Base-by-base conservation (phyloP, 2,797 vertebrate genomes). In the Cynopterus sphinx region DNA sequence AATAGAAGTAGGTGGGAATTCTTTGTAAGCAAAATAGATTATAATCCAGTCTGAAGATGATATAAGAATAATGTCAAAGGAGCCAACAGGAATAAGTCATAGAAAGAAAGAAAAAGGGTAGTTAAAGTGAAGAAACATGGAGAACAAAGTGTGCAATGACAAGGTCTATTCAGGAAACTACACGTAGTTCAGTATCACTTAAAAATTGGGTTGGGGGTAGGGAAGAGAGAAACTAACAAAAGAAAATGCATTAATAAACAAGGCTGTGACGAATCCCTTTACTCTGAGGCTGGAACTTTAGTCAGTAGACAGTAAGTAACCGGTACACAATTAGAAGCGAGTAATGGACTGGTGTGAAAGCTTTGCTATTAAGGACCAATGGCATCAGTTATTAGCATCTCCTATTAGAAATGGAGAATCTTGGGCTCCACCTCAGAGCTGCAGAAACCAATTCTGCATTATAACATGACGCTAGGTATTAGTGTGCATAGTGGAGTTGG, bases 261-360 rank as follows among this genome's bases (percentile, higher is more conserved):
- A 51, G 65, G 15, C 24, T 78, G n/a, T 55, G 75, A 63, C 0
- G 12, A 53, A 70, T 15, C 53, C 21, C 26, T 13, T 70, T 83
- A 55, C 26, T 70, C 59, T 55, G 75, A 87, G 74, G 49, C 43
- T n/a, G 19, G 41, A 43, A 53, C 17, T 6, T 68, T 9, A 8
- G 2, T 19, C n/a, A 36, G 41, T 1, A 12, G 70, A n/a, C n/a
- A 55, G 28, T 2, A 57, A 55, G 39, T 10, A n/a, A 36, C 28
- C 2, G 1, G n/a, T 24, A 39, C 87, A 79, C 41, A 2, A 39
- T 3, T 1, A 0, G 16, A 49, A 43, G 17, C 5, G n/a, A n/a
- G 39, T 33, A 55, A 17, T 5, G 31, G 51, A 31, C 6, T 53
- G 16, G 11, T 46, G 46, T 22, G 53, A 61, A 13, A 53, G n/a